Base-by-base conservation (phyloP, 2,113 vertebrate species). In the Boleophthalmus pectinirostris region DNA sequence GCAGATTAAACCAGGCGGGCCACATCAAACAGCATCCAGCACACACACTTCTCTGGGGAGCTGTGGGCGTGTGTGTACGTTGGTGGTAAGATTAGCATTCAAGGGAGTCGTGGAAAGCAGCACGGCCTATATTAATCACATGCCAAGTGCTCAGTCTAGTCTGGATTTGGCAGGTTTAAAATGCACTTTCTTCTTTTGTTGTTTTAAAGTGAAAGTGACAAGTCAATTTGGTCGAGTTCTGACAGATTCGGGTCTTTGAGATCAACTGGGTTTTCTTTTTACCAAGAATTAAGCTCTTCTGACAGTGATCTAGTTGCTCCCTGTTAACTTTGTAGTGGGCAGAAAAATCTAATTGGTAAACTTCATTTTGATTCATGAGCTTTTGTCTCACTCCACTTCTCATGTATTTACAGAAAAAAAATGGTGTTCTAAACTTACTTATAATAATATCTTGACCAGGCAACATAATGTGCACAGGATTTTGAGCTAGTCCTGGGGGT, bases 1-100 rank as follows among this genome's bases (percentile, higher is more conserved):
- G 61, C 56, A 88, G 85, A 91, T 90, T 89, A 91, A 88, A 87
- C 82, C 71, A 83, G 83, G 79, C 79, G 43, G 72, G 77, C 78
- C 81, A 81, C 85, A 83, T 87, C 82, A 88, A 87, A 91, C 84
- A 82, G 77, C 82, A 84, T 88, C 20, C 51, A 54, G 20, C n/a
- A 21, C 75, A 82, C 46, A 29, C 47, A 45, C 68, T 24, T 88
- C 79, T 78, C 70, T 82, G 54, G 77, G 73, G 79, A 61, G 12
- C 20, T 35, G 12, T 65, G 66, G 1, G 51, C 13, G 25, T 47
- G 74, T 54, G 70, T 49, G 58, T 65, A 29, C 70, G 77, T 79
- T 53, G 24, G 67, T 80, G 72, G 61, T 45, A 72, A 81, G 77
- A 84, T 81, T 77, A 82, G 78, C 67, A 88, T 77, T 85, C 66